Evolutionary conservation across 1,140 invertebrate genomes (phyloP).

Genomic region (Polyergus mexicanus): DNA sequence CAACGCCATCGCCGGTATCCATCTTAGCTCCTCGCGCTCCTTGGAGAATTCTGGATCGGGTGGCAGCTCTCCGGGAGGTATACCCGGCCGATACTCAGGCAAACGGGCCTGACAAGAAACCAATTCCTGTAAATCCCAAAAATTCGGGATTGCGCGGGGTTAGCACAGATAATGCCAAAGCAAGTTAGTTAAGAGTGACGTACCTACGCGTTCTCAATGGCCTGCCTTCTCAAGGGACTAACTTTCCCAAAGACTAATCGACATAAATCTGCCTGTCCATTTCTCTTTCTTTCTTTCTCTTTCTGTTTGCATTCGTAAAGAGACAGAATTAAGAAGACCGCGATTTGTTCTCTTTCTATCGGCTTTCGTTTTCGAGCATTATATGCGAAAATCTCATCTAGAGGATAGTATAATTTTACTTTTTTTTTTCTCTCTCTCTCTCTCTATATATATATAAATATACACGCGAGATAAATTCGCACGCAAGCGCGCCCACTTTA

Average conservation of each 20-base stretch:
- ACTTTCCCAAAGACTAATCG: neutral
- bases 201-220: slow-evolving; percentile 74
- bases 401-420: neutral
- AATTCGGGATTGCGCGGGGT: slow-evolving; percentile 85
- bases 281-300: no score
- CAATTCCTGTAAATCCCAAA: slow-evolving; percentile 85
- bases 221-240: slow-evolving; percentile 69
- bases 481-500: neutral
- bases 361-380: neutral
- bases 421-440: neutral
- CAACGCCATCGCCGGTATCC: slow-evolving; percentile 95
- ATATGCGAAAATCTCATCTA: neutral
- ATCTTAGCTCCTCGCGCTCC: slow-evolving; percentile 95
- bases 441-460: no score
- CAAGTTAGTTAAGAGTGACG: slow-evolving; percentile 80
- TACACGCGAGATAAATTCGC: neutral
- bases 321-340: no score
- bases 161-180: slow-evolving; percentile 84
- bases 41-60: slow-evolving; percentile 92
- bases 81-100: slow-evolving; percentile 92
- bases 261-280: neutral
- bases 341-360: slow-evolving; percentile 7
- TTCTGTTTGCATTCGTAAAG: neutral
- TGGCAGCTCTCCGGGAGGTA: slow-evolving; percentile 89
- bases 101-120: slow-evolving; percentile 90